These are phyloP conservation scores for Gymnogyps californianus DNA, from an alignment of 2,113 vertebrate species.

Conservation along the genomic window DNA sequence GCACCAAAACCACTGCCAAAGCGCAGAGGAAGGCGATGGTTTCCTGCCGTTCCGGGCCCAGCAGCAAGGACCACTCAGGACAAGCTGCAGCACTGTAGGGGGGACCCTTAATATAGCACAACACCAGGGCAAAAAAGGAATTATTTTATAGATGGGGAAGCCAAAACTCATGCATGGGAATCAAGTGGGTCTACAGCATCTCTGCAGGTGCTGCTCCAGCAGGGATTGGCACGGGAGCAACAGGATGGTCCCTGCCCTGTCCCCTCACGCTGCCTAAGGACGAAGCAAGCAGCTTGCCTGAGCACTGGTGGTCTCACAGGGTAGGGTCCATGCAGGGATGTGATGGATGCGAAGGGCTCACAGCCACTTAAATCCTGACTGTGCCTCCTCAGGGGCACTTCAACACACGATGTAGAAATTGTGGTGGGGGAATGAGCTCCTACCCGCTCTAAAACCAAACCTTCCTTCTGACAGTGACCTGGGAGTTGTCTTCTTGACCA, in stretches of 20 bases:
- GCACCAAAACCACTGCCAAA: not conserved
- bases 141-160: not conserved
- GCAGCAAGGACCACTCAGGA: not conserved
- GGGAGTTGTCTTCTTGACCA: not conserved
- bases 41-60: not conserved
- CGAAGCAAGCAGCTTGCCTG: not conserved
- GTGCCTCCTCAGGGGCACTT: not conserved
- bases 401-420: fast-evolving
- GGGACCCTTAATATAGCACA: not conserved
- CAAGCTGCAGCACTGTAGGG: not conserved
- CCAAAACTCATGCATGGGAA: not conserved
- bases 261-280: not conserved
- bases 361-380: not conserved
- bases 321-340: fast-evolving
- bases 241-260: not conserved
- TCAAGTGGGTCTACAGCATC: not conserved
- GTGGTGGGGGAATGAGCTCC: not conserved
- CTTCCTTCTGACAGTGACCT: not conserved
- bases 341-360: not conserved
- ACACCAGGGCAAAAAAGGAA: not conserved
- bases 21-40: not conserved
- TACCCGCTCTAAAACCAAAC: not conserved
- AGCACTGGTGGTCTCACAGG: not conserved
- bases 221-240: not conserved
- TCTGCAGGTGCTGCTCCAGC: not conserved